Evolutionary conservation across 2,797 vertebrate species (phyloP), one percentile per base, ranked within the genome.

Genomic region (Rhinophrynus dorsalis): DNA sequence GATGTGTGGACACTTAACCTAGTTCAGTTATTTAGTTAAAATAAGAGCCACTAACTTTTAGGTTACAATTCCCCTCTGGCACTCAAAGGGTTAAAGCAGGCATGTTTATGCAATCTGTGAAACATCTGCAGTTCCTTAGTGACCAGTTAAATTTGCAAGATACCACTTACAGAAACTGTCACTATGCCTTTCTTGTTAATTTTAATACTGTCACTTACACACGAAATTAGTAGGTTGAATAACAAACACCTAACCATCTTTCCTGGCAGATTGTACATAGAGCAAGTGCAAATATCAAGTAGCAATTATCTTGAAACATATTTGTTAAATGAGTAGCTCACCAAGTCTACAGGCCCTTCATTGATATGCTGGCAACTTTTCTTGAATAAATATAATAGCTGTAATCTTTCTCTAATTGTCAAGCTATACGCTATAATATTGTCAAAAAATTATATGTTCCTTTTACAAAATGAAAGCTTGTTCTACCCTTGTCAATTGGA

Each of bases 321-420:
- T 78, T 79, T 80, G 57, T 71, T n/a, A 76, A 57, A 73, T 51
- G 13, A 6, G 38, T 78, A 82, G 45, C 51, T 79, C 50, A 76
- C 1, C 64, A 44, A 76, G 76, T 74, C 61, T 63, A 67, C 66
- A 37, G 68, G 77, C 76, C 38, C 1, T 42, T 74, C 61, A 66
- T 61, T 78, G 77, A 56, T 74, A 57, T 76, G 70, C 74, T 78
- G 58, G 68, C 62, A 77, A 74, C 74, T 82, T 77, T n/a, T 78
- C 61, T 74, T 65, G 63, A 65, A 69, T 67, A 77, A 81, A 81
- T 5, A 74, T 47, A 74, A 75, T 32, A 59, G 13, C 47, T 52
- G 44, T 58, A 9, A 66, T 56, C 35, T 68, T 10, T 78, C 32
- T 80, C 1, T 68, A 79, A 81, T 83, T 82, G 60, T 75, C 67